Percentiles rank a stretch among this genome's conserved stretches.
Evolutionary conservation across 2,113 vertebrate species (phyloP).

Genomic region (Phyllostomus discolor): DNA sequence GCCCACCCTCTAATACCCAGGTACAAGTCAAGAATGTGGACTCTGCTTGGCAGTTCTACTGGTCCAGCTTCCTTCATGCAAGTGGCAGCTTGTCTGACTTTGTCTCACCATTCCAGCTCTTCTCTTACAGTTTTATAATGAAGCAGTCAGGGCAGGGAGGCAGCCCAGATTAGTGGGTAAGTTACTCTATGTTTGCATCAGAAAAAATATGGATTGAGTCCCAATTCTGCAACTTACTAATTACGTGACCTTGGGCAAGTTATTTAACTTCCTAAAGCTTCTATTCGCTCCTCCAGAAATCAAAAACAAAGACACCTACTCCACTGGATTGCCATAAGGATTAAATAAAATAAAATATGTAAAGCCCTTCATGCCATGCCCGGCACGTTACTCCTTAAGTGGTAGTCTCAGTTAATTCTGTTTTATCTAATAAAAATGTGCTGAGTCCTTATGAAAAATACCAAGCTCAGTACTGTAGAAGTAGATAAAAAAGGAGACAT

Average conservation of each 20-base stretch:
- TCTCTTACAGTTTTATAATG: neutral
- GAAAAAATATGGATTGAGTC: conserved; percentile 27
- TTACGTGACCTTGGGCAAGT: neutral
- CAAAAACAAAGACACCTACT: neutral
- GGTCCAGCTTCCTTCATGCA: conserved; percentile 48
- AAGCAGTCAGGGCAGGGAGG: conserved; percentile 18
- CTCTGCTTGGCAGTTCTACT: conserved; percentile 38
- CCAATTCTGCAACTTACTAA: conserved; percentile 24
- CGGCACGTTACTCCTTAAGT: neutral
- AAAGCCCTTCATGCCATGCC: neutral
- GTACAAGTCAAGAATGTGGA: conserved; percentile 63
- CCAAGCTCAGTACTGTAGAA: neutral
- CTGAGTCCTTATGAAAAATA: neutral
- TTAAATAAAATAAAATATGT: neutral
- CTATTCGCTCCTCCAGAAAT: conserved; percentile 16
- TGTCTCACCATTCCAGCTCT: conserved; percentile 3
- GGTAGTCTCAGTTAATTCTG: neutral
- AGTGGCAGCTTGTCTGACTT: conserved; percentile 45
- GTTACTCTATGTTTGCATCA: conserved; percentile 30
- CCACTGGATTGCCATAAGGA: neutral
- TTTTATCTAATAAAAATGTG: neutral
- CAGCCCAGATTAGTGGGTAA: neutral
- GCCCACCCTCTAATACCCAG: conserved; percentile 55
- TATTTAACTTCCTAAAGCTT: conserved; percentile 16
- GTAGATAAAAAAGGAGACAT: neutral